Conservation (phyloP, 2,888 invertebrate genomes). For the Oconnorella tubifera region DNA sequence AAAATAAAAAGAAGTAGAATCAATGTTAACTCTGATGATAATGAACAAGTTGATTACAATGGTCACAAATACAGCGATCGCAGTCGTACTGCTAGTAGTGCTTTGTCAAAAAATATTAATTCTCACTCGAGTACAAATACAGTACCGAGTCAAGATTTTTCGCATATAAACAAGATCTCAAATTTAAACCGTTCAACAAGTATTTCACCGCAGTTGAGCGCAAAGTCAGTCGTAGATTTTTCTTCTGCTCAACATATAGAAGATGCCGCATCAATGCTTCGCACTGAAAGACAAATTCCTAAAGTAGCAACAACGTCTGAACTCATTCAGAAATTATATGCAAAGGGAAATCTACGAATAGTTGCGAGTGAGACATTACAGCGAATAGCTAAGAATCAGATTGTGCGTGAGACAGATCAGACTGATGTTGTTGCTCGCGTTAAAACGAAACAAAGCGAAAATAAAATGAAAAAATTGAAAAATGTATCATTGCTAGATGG, state of each 20-base stretch:
- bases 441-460: slow-evolving; percentile 31
- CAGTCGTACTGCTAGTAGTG: too few relatives aligned
- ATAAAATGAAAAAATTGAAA: not conserved
- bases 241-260: not conserved
- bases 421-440: slow-evolving; percentile 45
- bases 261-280: not conserved
- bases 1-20: too few relatives aligned
- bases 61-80: too few relatives aligned
- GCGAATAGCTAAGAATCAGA: slow-evolving; percentile 49
- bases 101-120: too few relatives aligned
- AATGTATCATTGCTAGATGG: not conserved
- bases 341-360: slow-evolving; percentile 52
- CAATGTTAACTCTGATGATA: too few relatives aligned
- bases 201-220: too few relatives aligned
- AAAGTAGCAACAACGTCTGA: slow-evolving; percentile 74
- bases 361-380: slow-evolving; percentile 43
- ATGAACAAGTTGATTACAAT: too few relatives aligned
- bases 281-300: slow-evolving; percentile 52
- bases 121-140: too few relatives aligned
- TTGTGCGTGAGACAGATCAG: slow-evolving; percentile 44
- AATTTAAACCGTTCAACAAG: too few relatives aligned
- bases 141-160: too few relatives aligned
- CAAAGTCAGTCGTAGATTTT: not conserved
- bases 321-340: slow-evolving; percentile 70
- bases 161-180: too few relatives aligned